These are phyloP conservation scores for Yoshiicerus persimilis DNA, from an alignment of 1,140 invertebrate genomes.

Conservation along the genomic window DNA sequence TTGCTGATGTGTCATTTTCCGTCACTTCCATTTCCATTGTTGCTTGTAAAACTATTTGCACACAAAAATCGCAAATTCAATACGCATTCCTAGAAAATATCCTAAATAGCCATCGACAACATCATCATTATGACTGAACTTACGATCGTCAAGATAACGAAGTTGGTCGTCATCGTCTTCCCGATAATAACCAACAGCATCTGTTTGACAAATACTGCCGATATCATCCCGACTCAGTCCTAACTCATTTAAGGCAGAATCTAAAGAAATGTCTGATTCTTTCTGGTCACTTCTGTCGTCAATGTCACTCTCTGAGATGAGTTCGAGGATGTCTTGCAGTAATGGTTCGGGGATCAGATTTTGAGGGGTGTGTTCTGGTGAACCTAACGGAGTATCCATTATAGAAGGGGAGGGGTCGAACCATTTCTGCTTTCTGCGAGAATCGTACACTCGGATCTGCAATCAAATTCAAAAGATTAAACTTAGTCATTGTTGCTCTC, in stretches of 20 bases:
- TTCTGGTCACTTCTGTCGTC: background rate
- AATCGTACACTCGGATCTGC: constrained; percentile 36
- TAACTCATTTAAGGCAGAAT: constrained; percentile 28
- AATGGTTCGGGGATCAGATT: constrained; percentile 36
- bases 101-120: background rate
- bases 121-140: background rate
- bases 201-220: background rate
- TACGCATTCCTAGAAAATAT: background rate
- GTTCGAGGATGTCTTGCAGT: constrained; percentile 43
- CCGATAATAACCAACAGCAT: background rate
- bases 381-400: constrained; percentile 40
- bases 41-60: background rate
- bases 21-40: background rate
- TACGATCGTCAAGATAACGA: background rate
- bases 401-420: constrained; percentile 28
- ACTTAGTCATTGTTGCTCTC: background rate
- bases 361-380: constrained; percentile 20
- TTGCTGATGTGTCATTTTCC: background rate
- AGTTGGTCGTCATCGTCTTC: background rate
- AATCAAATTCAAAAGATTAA: background rate
- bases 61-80: background rate
- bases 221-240: background rate
- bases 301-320: constrained; percentile 30
- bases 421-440: constrained; percentile 41
- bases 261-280: constrained; percentile 24